Percentiles rank a stretch among this genome's conserved stretches.
Evolutionary conservation across 2,888 invertebrate species (phyloP).

Genomic region (Torymus auratus): DNA sequence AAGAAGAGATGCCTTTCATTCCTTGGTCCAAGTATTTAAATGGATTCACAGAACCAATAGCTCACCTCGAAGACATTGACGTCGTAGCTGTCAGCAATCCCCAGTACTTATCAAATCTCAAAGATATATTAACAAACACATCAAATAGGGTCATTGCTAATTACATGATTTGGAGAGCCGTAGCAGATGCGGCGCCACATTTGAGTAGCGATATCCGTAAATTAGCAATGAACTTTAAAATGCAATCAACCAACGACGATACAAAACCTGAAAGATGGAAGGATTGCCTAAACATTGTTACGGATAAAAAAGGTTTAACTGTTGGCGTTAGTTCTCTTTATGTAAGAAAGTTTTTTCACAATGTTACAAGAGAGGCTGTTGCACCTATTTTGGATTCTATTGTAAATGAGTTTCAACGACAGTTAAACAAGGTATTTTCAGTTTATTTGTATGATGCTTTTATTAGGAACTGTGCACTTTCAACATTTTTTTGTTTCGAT

Average conservation of each 20-base stretch:
- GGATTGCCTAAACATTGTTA: conserved; percentile 31
- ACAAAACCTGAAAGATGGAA: neutral
- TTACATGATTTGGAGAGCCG: conserved; percentile 92
- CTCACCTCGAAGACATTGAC: neutral
- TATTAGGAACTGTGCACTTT: neutral
- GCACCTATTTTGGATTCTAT: conserved; percentile 23
- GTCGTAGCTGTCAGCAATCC: neutral
- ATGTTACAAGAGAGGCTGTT: conserved; percentile 7
- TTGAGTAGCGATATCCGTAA: neutral
- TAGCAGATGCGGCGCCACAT: conserved; percentile 16
- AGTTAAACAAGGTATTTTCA: conserved; percentile 17
- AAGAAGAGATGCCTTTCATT: neutral
- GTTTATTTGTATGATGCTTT: neutral
- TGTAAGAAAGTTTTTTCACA: conserved; percentile 40
- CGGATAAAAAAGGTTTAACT: neutral
- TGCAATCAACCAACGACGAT: neutral
- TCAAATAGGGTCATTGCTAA: conserved; percentile 87
- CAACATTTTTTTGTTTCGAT: neutral
- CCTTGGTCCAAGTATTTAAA: conserved; percentile 29
- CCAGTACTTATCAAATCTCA: conserved; percentile 9
- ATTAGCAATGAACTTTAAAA: conserved; percentile 1
- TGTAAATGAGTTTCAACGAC: conserved; percentile 12
- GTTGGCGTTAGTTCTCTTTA: conserved; percentile 48
- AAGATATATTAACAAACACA: conserved; percentile 75
- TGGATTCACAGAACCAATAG: conserved; percentile 16